phyloP scores from a whole-genome alignment of 2,888 invertebrate species.

The Polylopha cassiicola region DNA sequence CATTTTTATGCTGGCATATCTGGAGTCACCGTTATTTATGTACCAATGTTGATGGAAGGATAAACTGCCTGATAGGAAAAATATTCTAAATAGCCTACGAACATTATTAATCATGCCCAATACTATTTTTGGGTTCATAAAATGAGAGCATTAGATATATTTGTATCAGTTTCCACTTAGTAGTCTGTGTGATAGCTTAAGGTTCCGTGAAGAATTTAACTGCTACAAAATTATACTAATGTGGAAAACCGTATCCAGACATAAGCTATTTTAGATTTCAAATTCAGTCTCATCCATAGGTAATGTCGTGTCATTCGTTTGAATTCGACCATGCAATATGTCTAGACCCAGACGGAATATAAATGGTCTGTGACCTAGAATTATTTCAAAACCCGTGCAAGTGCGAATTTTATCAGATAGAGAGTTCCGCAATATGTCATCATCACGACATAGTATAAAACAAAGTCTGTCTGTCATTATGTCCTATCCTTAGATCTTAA shows the following conservation, averaged over 20 bases:
- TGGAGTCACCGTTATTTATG: slow-evolving; percentile 46
- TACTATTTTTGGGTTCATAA: background rate
- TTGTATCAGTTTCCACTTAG: background rate
- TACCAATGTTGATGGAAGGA: slow-evolving; percentile 46
- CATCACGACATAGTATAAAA: too few species aligned
- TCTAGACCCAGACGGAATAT: slow-evolving; percentile 73
- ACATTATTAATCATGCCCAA: slow-evolving; percentile 11
- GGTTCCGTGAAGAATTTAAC: slow-evolving; percentile 1
- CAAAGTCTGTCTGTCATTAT: too few species aligned
- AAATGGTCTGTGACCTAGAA: slow-evolving; percentile 73
- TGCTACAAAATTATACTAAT: slow-evolving; percentile 6
- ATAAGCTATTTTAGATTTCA: slow-evolving; percentile 66
- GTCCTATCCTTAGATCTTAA: too few species aligned
- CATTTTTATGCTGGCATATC: slow-evolving; percentile 60
- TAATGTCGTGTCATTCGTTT: slow-evolving; percentile 67
- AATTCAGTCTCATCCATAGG: slow-evolving; percentile 72
- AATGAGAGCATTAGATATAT: too few species aligned
- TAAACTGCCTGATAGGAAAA: slow-evolving; percentile 37
- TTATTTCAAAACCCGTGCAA: slow-evolving; percentile 38
- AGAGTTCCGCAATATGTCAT: slow-evolving; percentile 11
- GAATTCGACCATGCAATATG: slow-evolving; percentile 76
- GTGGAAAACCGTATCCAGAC: slow-evolving; percentile 53
- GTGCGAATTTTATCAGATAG: background rate
- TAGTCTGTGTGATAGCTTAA: background rate
- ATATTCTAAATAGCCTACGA: slow-evolving; percentile 31